Percentiles rank a stretch among this genome's conserved stretches.
These are phyloP conservation scores for Drosophila pruinosa DNA, from an alignment of 1,140 invertebrate genomes.

Conservation along the genomic window DNA sequence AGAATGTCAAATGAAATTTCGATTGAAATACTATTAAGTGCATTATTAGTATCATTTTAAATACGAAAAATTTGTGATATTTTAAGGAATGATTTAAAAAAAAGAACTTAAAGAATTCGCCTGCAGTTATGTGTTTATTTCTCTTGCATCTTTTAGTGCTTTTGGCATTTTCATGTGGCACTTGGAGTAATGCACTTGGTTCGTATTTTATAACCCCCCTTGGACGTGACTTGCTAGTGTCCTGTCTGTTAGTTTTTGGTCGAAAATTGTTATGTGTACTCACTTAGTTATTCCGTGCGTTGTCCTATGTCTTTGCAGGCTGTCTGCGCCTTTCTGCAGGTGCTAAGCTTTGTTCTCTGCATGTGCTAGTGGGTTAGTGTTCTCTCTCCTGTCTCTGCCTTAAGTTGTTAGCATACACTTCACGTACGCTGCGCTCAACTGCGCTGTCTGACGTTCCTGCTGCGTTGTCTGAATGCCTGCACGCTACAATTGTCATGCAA, in stretches of 20 bases:
- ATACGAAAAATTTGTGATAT: neutral
- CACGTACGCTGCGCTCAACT: constrained; percentile 71
- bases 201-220: constrained; percentile 27
- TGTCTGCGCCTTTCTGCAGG: constrained; percentile 63
- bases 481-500: constrained; percentile 81
- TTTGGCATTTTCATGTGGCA: constrained; percentile 3
- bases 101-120: neutral
- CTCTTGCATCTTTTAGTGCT: neutral
- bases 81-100: too few species aligned
- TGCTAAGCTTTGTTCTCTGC: constrained; percentile 49
- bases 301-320: constrained; percentile 33
- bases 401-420: constrained; percentile 67
- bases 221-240: neutral
- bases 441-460: constrained; percentile 52
- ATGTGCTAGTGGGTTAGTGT: constrained; percentile 36
- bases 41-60: neutral
- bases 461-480: constrained; percentile 76
- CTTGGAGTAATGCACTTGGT: constrained; percentile 34
- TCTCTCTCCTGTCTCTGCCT: constrained; percentile 28
- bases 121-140: neutral
- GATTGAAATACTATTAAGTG: neutral
- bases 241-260: constrained; percentile 28
- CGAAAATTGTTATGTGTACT: constrained; percentile 37
- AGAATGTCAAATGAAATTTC: neutral
- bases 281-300: constrained; percentile 74